These are phyloP conservation scores for Pongo pygmaeus DNA, from an alignment of 2,113 vertebrate species.

Conservation along the genomic window DNA sequence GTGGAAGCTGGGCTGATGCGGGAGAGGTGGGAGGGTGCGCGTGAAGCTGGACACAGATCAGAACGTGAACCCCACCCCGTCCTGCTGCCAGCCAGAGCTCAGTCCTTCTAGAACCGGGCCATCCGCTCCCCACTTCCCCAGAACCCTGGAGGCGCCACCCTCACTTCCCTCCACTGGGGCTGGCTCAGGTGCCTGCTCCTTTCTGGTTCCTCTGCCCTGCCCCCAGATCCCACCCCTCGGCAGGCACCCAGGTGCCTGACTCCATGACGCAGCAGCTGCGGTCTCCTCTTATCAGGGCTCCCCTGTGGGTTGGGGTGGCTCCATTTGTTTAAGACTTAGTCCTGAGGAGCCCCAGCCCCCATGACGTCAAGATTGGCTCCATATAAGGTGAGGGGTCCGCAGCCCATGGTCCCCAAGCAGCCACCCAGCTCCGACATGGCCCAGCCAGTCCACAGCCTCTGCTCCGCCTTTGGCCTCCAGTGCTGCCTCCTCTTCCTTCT, in stretches of 20 bases:
- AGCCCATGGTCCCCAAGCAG: not conserved
- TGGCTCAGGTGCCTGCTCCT: not conserved
- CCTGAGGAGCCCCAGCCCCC: slow-evolving; percentile 53
- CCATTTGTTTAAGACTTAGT: slow-evolving; percentile 72
- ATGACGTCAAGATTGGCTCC: slow-evolving; percentile 57
- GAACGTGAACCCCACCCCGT: not conserved
- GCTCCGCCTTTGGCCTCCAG: not conserved
- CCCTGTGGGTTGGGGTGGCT: slow-evolving; percentile 19
- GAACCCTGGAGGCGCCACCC: too few relatives aligned
- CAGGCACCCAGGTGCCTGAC: not conserved
- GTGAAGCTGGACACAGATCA: not conserved
- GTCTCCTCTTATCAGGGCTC: slow-evolving; percentile 63
- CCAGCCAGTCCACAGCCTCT: not conserved
- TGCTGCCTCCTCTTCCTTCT: slow-evolving; percentile 66
- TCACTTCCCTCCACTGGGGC: not conserved
- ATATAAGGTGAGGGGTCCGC: slow-evolving; percentile 56
- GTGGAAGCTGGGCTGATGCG: slow-evolving; percentile 14
- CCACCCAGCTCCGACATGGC: slow-evolving; percentile 46
- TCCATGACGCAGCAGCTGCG: slow-evolving; percentile 33
- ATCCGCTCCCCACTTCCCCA: not conserved
- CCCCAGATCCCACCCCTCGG: not conserved
- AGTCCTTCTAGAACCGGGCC: not conserved
- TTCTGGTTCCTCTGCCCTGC: not conserved
- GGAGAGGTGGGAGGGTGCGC: not conserved
- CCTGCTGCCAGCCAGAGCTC: not conserved